Evolutionary conservation across 2,888 invertebrate species (phyloP).

Genomic region (Calameuta idolon): DNA sequence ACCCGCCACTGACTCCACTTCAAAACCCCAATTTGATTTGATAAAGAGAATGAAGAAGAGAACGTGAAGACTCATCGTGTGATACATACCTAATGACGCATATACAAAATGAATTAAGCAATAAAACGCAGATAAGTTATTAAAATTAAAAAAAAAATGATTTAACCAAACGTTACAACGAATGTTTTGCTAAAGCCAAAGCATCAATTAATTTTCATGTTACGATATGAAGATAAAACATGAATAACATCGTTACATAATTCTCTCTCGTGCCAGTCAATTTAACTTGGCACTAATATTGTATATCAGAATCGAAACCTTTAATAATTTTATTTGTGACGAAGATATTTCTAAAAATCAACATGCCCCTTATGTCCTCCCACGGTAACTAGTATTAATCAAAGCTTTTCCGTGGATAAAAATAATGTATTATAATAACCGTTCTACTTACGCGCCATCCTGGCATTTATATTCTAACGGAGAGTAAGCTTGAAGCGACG

Average conservation of each 20-base stretch:
- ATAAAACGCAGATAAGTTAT: background rate
- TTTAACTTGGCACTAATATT: background rate
- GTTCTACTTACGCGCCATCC: background rate
- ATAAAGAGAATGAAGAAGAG: background rate
- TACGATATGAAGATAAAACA: background rate
- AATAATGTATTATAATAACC: background rate
- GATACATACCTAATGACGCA: background rate
- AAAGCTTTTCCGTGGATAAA: background rate
- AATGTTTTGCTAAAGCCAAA: background rate
- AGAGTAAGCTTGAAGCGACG: conserved; percentile 21
- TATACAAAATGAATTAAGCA: background rate
- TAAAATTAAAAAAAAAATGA: background rate
- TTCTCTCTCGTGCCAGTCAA: background rate
- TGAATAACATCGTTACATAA: background rate
- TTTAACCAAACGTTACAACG: background rate
- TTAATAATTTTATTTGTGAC: background rate
- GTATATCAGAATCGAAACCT: background rate
- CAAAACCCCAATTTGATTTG: background rate
- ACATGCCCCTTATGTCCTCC: background rate
- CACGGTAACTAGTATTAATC: background rate
- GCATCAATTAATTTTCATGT: background rate
- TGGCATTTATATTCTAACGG: background rate
- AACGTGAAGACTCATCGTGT: background rate
- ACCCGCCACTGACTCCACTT: background rate
- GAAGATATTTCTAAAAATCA: background rate